Conservation (phyloP, 2,113 vertebrate genomes). For the Myrmecobius fasciatus region DNA sequence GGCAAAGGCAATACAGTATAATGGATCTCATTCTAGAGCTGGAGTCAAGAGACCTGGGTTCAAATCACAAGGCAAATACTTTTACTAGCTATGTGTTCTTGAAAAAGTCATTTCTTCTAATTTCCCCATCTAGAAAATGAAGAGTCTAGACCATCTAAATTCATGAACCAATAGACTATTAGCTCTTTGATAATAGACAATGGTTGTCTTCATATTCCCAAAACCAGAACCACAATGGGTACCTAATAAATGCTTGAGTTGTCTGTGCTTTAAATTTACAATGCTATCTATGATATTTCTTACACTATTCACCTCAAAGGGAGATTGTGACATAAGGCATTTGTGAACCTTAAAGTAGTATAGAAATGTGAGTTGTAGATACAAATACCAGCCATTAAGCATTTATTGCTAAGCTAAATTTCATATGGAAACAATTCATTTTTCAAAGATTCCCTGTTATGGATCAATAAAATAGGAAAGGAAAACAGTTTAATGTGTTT, state of each 20-base stretch:
- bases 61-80: neutral
- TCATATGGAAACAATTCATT: conserved; percentile 25
- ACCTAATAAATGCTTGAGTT: neutral
- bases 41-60: neutral
- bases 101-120: neutral
- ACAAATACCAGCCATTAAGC: neutral
- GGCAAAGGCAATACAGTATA: neutral
- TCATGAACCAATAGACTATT: neutral
- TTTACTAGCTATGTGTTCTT: neutral
- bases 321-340: neutral
- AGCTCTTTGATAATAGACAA: neutral
- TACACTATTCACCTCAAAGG: neutral
- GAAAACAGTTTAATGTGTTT: conserved; percentile 16
- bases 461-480: conserved; percentile 30
- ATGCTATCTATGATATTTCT: neutral
- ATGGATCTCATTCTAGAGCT: neutral
- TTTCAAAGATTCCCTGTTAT: conserved; percentile 31
- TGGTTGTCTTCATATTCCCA: neutral
- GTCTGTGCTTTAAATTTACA: neutral
- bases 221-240: neutral
- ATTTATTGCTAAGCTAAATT: conserved; percentile 13
- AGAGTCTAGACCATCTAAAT: neutral
- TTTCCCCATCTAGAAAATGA: neutral
- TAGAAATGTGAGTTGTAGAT: neutral
- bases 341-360: neutral